Conservation (phyloP, 35 echinoderm and acorn worm genomes). For the Eucidaris tribuloides region DNA sequence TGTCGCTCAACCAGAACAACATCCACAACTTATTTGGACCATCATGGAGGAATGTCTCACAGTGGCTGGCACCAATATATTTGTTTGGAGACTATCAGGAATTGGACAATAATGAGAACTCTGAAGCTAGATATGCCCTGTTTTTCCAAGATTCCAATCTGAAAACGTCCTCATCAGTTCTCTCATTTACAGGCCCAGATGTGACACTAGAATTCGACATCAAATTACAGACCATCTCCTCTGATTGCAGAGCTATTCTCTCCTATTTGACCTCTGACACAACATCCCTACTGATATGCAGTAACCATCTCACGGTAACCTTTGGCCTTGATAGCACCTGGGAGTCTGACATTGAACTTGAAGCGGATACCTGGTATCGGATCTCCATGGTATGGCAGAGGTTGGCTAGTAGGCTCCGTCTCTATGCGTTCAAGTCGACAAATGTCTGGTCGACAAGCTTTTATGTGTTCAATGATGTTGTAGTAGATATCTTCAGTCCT, state of each 20-base stretch:
- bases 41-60: slow-evolving; percentile 40
- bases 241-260: slow-evolving; percentile 48
- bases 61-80: slow-evolving; percentile 51
- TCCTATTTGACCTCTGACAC: slow-evolving; percentile 59
- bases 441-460: slow-evolving; percentile 10
- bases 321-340: background rate
- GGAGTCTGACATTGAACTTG: slow-evolving; percentile 27
- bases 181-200: slow-evolving; percentile 76
- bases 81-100: slow-evolving; percentile 44
- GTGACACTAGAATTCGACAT: slow-evolving; percentile 78
- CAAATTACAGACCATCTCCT: background rate
- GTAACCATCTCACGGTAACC: slow-evolving; percentile 31
- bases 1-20: slow-evolving; percentile 39
- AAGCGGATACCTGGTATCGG: slow-evolving; percentile 65
- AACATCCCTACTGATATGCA: slow-evolving; percentile 28
- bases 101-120: slow-evolving; percentile 36
- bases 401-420: slow-evolving; percentile 6
- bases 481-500: slow-evolving; percentile 32
- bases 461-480: slow-evolving; percentile 25
- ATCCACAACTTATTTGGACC: slow-evolving; percentile 70
- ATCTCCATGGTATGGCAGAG: slow-evolving; percentile 63
- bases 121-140: slow-evolving; percentile 70
- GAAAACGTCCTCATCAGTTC: background rate
- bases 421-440: slow-evolving; percentile 49
- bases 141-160: slow-evolving; percentile 63